Percentiles rank a stretch among this genome's conserved stretches.
Evolutionary conservation across 2,888 invertebrate species (phyloP).

Genomic region (Sinhomidia bicolor): DNA sequence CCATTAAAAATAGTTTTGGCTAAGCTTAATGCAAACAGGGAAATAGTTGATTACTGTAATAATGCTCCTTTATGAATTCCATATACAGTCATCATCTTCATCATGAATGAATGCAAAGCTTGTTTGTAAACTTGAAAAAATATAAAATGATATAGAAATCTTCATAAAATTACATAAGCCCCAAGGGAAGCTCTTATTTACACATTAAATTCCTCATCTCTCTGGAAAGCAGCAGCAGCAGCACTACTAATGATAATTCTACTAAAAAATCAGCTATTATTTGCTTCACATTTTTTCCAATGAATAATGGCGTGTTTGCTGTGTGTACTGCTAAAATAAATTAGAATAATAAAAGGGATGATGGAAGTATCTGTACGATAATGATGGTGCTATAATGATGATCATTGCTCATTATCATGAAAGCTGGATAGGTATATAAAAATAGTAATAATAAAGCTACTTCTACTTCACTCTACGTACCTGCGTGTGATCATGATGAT

Average conservation of each 20-base stretch:
- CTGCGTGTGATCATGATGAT: too few species aligned
- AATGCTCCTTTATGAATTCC: background rate
- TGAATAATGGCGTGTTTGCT: background rate
- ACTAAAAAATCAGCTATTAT: background rate
- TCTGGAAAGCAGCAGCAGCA: too few species aligned
- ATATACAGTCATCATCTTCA: background rate
- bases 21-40: background rate
- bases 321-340: background rate
- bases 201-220: background rate
- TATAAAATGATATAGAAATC: background rate
- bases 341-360: background rate
- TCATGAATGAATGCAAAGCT: too few species aligned
- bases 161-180: background rate
- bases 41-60: too few species aligned
- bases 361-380: too few species aligned
- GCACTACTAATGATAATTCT: background rate
- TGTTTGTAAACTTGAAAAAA: background rate
- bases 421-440: background rate
- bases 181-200: background rate
- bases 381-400: too few species aligned
- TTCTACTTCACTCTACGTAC: background rate
- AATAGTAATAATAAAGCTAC: background rate
- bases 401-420: slow-evolving; percentile 4
- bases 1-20: background rate
- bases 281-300: background rate